Percentiles rank a stretch among this genome's conserved stretches.
These are phyloP conservation scores for Geotrypetes seraphini DNA, from an alignment of 2,797 vertebrate species.

Conservation along the genomic window DNA sequence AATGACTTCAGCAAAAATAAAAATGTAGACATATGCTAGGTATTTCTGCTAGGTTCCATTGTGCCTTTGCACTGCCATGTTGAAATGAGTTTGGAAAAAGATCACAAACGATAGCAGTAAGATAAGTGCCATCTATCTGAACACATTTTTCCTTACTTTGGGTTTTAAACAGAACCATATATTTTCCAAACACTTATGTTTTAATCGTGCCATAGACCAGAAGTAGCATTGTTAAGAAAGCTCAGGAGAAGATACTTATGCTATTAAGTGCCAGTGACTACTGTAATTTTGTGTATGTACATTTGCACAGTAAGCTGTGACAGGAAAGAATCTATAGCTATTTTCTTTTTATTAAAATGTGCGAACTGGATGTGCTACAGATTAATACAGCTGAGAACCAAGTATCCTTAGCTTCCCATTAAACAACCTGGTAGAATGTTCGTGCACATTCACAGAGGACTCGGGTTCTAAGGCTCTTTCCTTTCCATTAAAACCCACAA, in stretches of 20 bases:
- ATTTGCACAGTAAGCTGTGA: constrained; percentile 23
- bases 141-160: constrained; percentile 21
- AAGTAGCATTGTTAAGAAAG: constrained; percentile 31
- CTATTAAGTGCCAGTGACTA: constrained; percentile 27
- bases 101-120: constrained; percentile 27
- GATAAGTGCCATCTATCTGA: constrained; percentile 23
- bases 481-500: constrained; percentile 41
- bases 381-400: constrained; percentile 44
- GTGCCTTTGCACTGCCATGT: constrained; percentile 29
- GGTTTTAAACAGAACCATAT: constrained; percentile 27
- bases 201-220: constrained; percentile 31
- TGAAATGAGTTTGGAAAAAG: constrained; percentile 25
- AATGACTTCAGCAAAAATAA: constrained; percentile 6
- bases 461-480: constrained; percentile 25
- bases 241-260: constrained; percentile 23
- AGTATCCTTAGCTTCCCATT: constrained; percentile 27
- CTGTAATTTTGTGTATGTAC: constrained; percentile 20
- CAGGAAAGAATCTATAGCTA: constrained; percentile 16
- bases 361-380: constrained; percentile 43
- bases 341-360: constrained; percentile 40
- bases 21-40: constrained; percentile 21
- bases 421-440: constrained; percentile 25
- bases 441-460: too few relatives aligned
- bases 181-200: constrained; percentile 24
- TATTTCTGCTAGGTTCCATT: constrained; percentile 1